These are phyloP conservation scores for Diorhabda sublineata DNA, from an alignment of 1,140 invertebrate species.

Conservation along the genomic window DNA sequence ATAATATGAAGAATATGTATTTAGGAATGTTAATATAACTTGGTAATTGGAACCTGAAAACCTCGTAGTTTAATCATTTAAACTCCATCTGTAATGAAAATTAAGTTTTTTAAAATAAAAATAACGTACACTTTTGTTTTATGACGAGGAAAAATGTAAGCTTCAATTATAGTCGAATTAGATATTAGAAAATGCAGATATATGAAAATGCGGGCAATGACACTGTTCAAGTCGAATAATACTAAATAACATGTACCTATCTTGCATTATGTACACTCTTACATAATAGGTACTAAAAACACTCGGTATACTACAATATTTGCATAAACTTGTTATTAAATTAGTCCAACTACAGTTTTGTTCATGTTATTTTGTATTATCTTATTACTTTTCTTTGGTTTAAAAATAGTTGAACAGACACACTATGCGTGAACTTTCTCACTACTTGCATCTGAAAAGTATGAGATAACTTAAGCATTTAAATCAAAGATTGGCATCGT, in stretches of 20 bases:
- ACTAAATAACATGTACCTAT: conserved; percentile 33
- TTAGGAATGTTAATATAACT: too few relatives aligned
- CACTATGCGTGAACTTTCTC: conserved; percentile 21
- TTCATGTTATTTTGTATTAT: conserved; percentile 38
- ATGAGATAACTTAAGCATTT: conserved; percentile 29
- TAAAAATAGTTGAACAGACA: conserved; percentile 39
- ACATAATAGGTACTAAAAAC: conserved; percentile 24
- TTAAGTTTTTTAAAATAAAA: too few relatives aligned
- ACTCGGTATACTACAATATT: conserved; percentile 27
- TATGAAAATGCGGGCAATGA: conserved; percentile 15
- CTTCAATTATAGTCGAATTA: background rate
- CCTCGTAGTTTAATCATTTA: too few relatives aligned
- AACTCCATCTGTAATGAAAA: too few relatives aligned
- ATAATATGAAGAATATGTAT: too few relatives aligned
- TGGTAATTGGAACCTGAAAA: too few relatives aligned
- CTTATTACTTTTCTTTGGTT: conserved; percentile 41
- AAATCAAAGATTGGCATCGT: conserved; percentile 29
- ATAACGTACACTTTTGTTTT: background rate
- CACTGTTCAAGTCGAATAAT: conserved; percentile 27
- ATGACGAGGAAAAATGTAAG: background rate
- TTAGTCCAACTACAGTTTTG: conserved; percentile 24
- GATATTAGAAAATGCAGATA: background rate
- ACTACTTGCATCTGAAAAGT: conserved; percentile 12
- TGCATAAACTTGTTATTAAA: conserved; percentile 23
- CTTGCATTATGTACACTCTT: conserved; percentile 22